These are phyloP conservation scores for Pygoscelis antarcticus DNA, from an alignment of 2,113 vertebrate species.

Conservation along the genomic window DNA sequence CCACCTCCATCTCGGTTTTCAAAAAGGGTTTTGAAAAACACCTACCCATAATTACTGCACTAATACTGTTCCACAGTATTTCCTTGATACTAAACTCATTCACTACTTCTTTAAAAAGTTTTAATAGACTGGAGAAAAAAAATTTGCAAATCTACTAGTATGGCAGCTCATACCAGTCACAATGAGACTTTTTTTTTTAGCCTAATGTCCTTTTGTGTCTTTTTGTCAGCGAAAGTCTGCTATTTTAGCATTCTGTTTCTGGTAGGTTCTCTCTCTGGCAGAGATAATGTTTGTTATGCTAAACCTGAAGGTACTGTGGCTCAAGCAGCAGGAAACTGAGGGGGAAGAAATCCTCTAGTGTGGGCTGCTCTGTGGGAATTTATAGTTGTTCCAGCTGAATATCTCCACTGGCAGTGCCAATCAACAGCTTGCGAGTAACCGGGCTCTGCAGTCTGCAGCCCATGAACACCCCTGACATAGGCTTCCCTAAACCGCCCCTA, in stretches of 20 bases:
- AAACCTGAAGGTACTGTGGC: not conserved
- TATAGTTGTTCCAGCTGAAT: not conserved
- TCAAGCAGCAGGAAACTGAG: not conserved
- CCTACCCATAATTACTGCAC: not conserved
- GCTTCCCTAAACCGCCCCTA: not conserved
- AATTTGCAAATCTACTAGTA: not conserved
- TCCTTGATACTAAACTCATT: not conserved
- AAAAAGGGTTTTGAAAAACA: not conserved
- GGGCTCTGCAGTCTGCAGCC: not conserved
- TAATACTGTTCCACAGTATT: not conserved
- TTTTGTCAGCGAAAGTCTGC: not conserved
- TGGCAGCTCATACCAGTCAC: not conserved
- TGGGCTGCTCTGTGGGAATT: not conserved
- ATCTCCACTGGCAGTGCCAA: not conserved
- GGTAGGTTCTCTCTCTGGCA: not conserved
- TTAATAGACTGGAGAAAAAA: not conserved
- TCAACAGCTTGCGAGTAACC: not conserved
- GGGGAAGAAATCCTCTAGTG: not conserved
- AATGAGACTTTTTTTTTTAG: not conserved
- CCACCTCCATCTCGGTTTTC: not conserved
- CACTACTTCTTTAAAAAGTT: not conserved
- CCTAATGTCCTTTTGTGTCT: not conserved
- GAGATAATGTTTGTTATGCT: not conserved
- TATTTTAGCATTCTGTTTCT: not conserved
- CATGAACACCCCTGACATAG: not conserved